Evolutionary conservation across 2,888 invertebrate species (phyloP).

Genomic region (Oeneis ivallda): DNA sequence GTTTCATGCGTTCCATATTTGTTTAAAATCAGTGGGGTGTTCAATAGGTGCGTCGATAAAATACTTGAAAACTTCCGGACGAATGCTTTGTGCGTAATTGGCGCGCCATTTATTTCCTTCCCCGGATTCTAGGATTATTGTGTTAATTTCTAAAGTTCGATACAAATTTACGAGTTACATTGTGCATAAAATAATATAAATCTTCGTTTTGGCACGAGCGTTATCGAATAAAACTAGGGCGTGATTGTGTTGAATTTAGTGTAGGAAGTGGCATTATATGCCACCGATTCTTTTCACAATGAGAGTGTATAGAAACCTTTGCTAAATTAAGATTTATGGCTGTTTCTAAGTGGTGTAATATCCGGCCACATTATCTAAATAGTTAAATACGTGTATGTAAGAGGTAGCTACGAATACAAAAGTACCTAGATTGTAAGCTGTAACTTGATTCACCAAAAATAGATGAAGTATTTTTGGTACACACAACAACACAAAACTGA

Average conservation of each 20-base stretch:
- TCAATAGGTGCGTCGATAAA: constrained; percentile 67
- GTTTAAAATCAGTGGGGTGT: constrained; percentile 67
- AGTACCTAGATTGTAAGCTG: not conserved
- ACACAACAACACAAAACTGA: not conserved
- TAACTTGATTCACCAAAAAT: too few species aligned
- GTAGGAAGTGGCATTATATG: constrained; percentile 53
- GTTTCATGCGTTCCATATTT: constrained; percentile 68
- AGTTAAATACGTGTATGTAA: not conserved
- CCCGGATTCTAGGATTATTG: constrained; percentile 58
- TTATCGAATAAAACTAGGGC: constrained; percentile 54
- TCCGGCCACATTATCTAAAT: constrained; percentile 19
- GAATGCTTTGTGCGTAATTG: constrained; percentile 70
- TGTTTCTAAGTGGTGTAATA: constrained; percentile 21
- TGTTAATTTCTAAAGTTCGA: constrained; percentile 64
- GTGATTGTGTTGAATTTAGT: constrained; percentile 61
- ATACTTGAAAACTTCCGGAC: constrained; percentile 76
- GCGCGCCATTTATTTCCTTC: constrained; percentile 74
- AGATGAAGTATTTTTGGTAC: not conserved
- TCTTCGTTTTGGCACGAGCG: constrained; percentile 73
- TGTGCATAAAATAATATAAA: constrained; percentile 64
- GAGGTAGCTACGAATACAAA: not conserved
- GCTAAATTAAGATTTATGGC: constrained; percentile 29
- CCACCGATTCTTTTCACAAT: constrained; percentile 48
- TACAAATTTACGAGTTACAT: constrained; percentile 68
- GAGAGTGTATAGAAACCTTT: constrained; percentile 25